Evolutionary conservation across 2,888 invertebrate genomes (phyloP).

Genomic region (Lasioglossum morio): DNA sequence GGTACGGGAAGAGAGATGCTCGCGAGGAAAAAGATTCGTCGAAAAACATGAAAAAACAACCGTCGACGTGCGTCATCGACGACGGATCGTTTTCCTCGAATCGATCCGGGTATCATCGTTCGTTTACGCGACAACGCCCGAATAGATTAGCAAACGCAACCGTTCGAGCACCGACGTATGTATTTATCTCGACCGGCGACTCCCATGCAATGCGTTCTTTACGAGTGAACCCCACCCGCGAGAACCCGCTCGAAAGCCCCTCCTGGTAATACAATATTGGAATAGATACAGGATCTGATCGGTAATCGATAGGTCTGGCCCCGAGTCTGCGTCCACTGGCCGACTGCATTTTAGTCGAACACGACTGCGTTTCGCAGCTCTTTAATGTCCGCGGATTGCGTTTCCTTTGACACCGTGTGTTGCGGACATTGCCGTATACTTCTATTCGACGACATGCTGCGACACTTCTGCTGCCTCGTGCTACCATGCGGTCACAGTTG

Average conservation of each 20-base stretch:
- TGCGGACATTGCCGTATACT: neutral
- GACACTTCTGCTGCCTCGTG: neutral
- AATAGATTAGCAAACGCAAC: slow-evolving; percentile 40
- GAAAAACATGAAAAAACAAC: neutral
- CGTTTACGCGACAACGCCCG: slow-evolving; percentile 27
- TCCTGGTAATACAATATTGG: slow-evolving; percentile 65
- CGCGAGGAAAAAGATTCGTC: slow-evolving; percentile 17
- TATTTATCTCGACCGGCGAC: slow-evolving; percentile 25
- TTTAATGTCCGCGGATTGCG: slow-evolving; percentile 25
- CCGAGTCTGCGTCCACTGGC: slow-evolving; percentile 35
- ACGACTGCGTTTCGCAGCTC: slow-evolving; percentile 54
- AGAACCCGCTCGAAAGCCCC: slow-evolving; percentile 27
- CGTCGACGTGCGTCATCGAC: neutral
- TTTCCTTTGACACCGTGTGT: neutral
- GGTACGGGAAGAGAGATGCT: neutral
- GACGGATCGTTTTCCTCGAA: slow-evolving; percentile 25
- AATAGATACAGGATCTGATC: slow-evolving; percentile 69
- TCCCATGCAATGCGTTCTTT: slow-evolving; percentile 48
- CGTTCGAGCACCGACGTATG: slow-evolving; percentile 28
- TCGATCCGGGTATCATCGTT: slow-evolving; percentile 30
- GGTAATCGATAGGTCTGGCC: slow-evolving; percentile 65
- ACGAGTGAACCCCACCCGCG: slow-evolving; percentile 43
- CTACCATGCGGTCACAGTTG: neutral
- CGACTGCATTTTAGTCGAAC: slow-evolving; percentile 51
- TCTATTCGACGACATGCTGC: neutral